Evolutionary conservation across 1,140 invertebrate species (phyloP).

Genomic region (Diabrotica undecimpunctata): DNA sequence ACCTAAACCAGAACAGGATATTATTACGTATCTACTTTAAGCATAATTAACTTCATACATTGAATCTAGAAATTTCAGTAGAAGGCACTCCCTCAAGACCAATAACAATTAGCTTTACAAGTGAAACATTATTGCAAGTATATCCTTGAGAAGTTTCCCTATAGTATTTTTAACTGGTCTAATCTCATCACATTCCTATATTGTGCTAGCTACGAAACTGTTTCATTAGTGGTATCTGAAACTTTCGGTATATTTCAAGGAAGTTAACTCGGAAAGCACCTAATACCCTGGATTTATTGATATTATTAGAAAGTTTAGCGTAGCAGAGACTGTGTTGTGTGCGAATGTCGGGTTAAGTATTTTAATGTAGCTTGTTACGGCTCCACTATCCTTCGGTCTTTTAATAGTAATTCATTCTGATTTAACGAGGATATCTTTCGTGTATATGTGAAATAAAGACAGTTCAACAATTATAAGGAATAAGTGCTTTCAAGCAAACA

Average conservation of each 20-base stretch:
- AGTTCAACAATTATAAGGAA: too few species aligned
- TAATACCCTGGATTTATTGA: conserved; percentile 22
- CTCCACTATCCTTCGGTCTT: background rate
- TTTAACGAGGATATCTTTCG: too few species aligned
- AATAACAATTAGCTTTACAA: background rate
- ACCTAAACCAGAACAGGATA: too few species aligned
- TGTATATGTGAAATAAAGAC: too few species aligned
- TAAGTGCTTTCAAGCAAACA: too few species aligned
- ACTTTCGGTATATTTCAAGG: conserved; percentile 14
- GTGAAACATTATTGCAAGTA: background rate
- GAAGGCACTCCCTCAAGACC: background rate
- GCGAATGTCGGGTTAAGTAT: background rate
- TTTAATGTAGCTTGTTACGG: background rate
- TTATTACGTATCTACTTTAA: background rate
- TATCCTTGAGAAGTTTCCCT: background rate
- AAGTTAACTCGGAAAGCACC: conserved; percentile 9
- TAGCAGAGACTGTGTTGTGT: conserved; percentile 16
- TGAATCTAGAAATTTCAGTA: background rate
- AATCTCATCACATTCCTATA: conserved; percentile 11
- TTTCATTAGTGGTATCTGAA: conserved; percentile 1
- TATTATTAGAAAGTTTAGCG: conserved; percentile 24
- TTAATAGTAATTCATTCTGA: too few species aligned
- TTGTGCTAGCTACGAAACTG: background rate
- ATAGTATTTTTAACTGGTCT: background rate
- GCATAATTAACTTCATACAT: background rate